Conservation (phyloP, 2,888 invertebrate genomes). For the Carpatolechia fugitivella region DNA sequence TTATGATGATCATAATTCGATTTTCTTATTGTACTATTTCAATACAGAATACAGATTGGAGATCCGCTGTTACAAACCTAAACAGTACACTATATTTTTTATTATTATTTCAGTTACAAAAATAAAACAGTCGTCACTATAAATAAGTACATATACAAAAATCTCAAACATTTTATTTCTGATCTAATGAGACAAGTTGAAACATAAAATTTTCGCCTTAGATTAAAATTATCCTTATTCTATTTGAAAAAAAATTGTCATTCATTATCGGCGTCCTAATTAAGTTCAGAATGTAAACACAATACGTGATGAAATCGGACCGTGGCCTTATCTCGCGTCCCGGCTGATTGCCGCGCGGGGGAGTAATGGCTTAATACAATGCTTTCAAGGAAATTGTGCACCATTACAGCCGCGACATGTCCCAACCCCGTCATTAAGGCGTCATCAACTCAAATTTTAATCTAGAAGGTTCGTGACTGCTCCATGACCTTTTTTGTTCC, state of each 20-base stretch:
- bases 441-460: conserved; percentile 52
- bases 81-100: too few species aligned
- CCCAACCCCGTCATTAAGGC: conserved; percentile 52
- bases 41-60: too few species aligned
- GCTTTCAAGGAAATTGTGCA: conserved; percentile 61
- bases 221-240: too few species aligned
- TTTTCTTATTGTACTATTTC: too few species aligned
- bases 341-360: conserved; percentile 41
- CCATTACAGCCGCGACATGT: conserved; percentile 51
- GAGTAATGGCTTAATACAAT: conserved; percentile 69
- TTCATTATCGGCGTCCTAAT: background rate
- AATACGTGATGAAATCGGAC: conserved; percentile 23
- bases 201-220: too few species aligned
- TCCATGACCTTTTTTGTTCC: conserved; percentile 29
- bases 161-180: too few species aligned
- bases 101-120: too few species aligned
- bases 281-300: conserved; percentile 13
- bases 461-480: conserved; percentile 30
- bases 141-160: too few species aligned
- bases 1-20: too few species aligned
- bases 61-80: too few species aligned
- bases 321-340: conserved; percentile 35
- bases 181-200: too few species aligned
- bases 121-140: too few species aligned
- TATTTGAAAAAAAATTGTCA: background rate